Percentiles rank a stretch among this genome's conserved stretches.
Conservation (phyloP, 1,140 invertebrate species). For the Drosophila lacertosa region DNA sequence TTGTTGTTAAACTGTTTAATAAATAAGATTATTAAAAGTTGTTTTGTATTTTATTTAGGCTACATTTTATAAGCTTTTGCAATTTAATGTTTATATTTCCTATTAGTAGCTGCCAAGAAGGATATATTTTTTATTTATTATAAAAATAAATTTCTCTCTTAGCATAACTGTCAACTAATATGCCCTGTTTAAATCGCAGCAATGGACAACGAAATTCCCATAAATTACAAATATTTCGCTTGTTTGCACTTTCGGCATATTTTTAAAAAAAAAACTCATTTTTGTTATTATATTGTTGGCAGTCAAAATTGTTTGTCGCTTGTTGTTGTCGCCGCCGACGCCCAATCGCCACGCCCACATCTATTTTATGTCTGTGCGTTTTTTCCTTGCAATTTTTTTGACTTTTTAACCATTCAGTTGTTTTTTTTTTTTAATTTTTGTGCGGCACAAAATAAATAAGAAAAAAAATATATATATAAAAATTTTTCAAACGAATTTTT, state of each 20-base stretch:
- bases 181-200: constrained; percentile 13
- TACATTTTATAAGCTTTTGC: too few species aligned
- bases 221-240: constrained; percentile 75
- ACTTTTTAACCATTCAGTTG: not conserved
- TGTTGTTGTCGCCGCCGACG: constrained; percentile 37
- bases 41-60: too few species aligned
- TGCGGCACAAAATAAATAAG: constrained; percentile 14
- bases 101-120: too few species aligned
- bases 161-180: too few species aligned
- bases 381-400: constrained; percentile 21
- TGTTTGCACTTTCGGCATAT: constrained; percentile 76
- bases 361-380: constrained; percentile 42
- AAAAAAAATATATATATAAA: too few species aligned
- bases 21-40: too few species aligned
- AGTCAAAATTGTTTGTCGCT: constrained; percentile 72
- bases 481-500: constrained; percentile 60
- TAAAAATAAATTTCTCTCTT: too few species aligned
- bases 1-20: too few species aligned
- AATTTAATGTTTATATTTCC: too few species aligned
- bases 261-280: constrained; percentile 45
- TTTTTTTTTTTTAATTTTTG: constrained; percentile 19
- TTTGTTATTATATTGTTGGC: constrained; percentile 35
- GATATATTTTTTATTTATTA: too few species aligned
- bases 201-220: constrained; percentile 46
- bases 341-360: constrained; percentile 58